Evolutionary conservation across 2,888 invertebrate species (phyloP).

Genomic region (Ischnus inquisitorius): DNA sequence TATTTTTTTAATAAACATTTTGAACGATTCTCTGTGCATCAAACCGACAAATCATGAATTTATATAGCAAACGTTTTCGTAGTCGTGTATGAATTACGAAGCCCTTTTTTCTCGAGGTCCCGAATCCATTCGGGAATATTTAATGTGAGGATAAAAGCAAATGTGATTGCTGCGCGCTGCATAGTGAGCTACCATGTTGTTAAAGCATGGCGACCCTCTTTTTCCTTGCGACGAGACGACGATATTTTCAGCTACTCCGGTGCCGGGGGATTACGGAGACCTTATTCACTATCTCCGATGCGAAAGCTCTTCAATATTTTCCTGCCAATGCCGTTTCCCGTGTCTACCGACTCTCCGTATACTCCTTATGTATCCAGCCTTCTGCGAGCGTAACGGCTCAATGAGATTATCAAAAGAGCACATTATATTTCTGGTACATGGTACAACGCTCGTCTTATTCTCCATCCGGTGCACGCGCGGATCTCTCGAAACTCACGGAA

Average conservation of each 20-base stretch:
- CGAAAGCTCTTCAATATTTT: conserved; percentile 9
- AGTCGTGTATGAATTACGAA: background rate
- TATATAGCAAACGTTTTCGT: background rate
- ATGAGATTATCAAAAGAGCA: conserved; percentile 38
- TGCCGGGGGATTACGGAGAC: conserved; percentile 2
- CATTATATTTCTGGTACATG: conserved; percentile 6
- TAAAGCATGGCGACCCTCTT: no score
- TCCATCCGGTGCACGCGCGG: conserved; percentile 5
- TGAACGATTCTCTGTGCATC: background rate
- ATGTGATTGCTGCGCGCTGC: background rate
- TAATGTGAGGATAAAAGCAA: background rate
- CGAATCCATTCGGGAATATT: background rate
- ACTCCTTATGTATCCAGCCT: conserved; percentile 12
- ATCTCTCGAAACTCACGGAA: conserved; percentile 6
- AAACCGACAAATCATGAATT: background rate
- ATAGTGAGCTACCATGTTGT: background rate
- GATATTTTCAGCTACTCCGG: background rate
- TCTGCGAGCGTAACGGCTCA: conserved; percentile 19
- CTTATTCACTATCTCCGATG: background rate
- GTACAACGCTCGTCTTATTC: background rate
- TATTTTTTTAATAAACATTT: no score
- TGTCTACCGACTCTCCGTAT: background rate
- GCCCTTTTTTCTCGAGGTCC: background rate
- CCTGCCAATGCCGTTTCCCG: conserved; percentile 4
- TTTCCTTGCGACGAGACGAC: background rate